phyloP scores from a whole-genome alignment of 2,797 vertebrate species.

The Anolis apletophallus region DNA sequence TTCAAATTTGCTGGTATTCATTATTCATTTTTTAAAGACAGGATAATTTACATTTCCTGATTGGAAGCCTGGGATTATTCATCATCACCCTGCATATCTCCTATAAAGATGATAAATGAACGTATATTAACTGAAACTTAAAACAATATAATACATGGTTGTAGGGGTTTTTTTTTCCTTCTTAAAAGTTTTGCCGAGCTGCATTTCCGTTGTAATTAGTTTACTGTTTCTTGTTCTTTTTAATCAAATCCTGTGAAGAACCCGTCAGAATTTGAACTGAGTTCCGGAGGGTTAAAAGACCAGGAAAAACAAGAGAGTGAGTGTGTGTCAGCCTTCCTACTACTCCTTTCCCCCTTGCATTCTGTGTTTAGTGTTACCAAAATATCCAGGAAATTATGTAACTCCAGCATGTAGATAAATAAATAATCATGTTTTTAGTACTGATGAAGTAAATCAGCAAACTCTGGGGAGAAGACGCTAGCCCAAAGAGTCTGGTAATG shows the following conservation, averaged over 20 bases:
- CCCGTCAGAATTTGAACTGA: slow-evolving; percentile 73
- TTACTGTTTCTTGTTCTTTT: slow-evolving; percentile 67
- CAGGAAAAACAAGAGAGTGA: slow-evolving; percentile 1
- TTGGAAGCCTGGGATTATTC: slow-evolving; percentile 80
- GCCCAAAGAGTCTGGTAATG: not conserved
- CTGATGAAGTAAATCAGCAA: slow-evolving; percentile 46
- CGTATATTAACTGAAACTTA: slow-evolving; percentile 80
- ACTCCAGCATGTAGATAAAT: slow-evolving; percentile 44
- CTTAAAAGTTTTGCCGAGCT: slow-evolving; percentile 73
- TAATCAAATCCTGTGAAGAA: slow-evolving; percentile 74
- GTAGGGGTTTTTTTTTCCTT: slow-evolving; percentile 34
- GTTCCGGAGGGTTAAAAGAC: slow-evolving; percentile 59
- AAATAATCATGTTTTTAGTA: not conserved
- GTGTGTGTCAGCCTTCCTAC: slow-evolving; percentile 8
- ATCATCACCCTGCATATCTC: slow-evolving; percentile 77
- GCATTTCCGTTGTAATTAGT: slow-evolving; percentile 80
- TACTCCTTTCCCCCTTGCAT: slow-evolving; percentile 18
- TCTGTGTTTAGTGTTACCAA: slow-evolving; percentile 51
- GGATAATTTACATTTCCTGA: slow-evolving; percentile 80
- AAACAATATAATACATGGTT: slow-evolving; percentile 81
- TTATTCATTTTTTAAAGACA: slow-evolving; percentile 66
- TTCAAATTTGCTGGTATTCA: slow-evolving; percentile 65
- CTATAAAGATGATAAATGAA: slow-evolving; percentile 84
- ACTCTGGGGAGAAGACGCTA: slow-evolving; percentile 8
- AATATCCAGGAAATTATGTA: slow-evolving; percentile 50